Evolutionary conservation across 1,140 invertebrate species (phyloP), one percentile per base, ranked within the genome.

Genomic region (Drosophila orosa): DNA sequence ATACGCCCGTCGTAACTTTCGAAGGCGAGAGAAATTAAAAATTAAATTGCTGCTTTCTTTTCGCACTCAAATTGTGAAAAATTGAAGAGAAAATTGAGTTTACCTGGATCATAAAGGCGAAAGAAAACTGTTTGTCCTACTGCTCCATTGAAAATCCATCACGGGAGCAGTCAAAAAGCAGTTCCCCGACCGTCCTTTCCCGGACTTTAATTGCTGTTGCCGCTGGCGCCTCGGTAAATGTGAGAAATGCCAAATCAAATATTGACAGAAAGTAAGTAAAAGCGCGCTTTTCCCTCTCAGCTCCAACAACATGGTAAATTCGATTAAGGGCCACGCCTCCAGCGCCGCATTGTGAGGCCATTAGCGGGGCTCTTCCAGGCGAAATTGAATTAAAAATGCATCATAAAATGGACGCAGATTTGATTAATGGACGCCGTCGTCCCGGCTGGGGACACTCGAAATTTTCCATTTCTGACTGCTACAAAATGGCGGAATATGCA

Each of bases 381-480:
- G 17, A 89, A 87, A 87, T 87, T 80, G 72, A 87, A 87, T 87
- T 87, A 87, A 89, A 87, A 87, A 87, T 80, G 84, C 79, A 83
- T 89, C 72, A 87, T 75, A 68, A 79, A 83, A 83, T 79, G 84
- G 55, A 78, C 83, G 72, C 52, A 83, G 84, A 87, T 87, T 87
- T 87, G 84, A 87, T 87, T 87, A 89, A 87, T 89, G 76, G 71
- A 35, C 52, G 17, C n/a, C 44, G 44, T 48, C 55, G 58, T 55
- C 35, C 45, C 39, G 33, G 60, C 42, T 39, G 47, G 45, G 54
- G 56, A 77, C 42, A 79, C 48, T 27, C 33, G 9, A 76, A 75
- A 75, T 75, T 37, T 29, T 56, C 59, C 55, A 55, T 76, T 45
- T 45, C 29, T 24, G 63, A 22, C 29, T 12, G n/a, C 59, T 54